Evolutionary conservation across 1,140 invertebrate genomes (phyloP).

Genomic region (roundworm (Caenorhabditis elegans)): WBcel235 BX284605.5:11005501-11006000

Average conservation of each 20-base stretch:
- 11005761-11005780: neutral
- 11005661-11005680: too few species aligned
- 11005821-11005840: neutral
- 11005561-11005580: neutral
- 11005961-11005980: too few species aligned
- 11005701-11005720: neutral
- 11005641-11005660: constrained; percentile 8
- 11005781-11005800: neutral
- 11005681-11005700: neutral
- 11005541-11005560: neutral
- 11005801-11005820: neutral
- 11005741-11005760: neutral
- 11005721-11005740: neutral
- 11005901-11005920: too few species aligned
- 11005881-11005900: too few species aligned
- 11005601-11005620: neutral
- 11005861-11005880: too few species aligned
- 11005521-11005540: neutral
- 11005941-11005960: too few species aligned
- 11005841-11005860: neutral
- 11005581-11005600: neutral
- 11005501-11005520: neutral
- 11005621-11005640: neutral
- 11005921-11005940: too few species aligned
- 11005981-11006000: too few species aligned